These are phyloP conservation scores for Laticauda colubrina DNA, from an alignment of 2,113 vertebrate species.

Conservation along the genomic window DNA sequence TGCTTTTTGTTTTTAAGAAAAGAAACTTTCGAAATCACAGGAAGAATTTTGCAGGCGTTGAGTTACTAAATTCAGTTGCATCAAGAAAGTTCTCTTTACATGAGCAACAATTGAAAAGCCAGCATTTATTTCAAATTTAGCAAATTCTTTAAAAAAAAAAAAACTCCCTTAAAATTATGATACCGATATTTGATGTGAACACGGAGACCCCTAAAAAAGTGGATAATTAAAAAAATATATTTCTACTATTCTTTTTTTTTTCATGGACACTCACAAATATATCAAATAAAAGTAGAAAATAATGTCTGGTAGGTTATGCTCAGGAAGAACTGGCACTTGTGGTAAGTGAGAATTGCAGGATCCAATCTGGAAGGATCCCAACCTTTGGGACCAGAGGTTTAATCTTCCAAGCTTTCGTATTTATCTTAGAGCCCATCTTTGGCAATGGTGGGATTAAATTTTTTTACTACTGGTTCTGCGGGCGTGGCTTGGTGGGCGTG, in stretches of 20 bases:
- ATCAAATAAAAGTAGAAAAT: neutral
- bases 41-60: neutral
- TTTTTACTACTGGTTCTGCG: no score
- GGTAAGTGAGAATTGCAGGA: neutral
- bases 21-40: neutral
- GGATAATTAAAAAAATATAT: neutral
- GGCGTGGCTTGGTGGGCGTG: no score
- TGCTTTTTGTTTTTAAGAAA: neutral
- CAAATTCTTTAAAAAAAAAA: neutral
- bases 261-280: neutral
- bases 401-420: no score
- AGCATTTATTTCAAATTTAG: neutral
- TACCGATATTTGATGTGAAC: neutral
- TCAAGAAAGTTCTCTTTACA: neutral
- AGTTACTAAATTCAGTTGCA: neutral
- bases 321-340: neutral
- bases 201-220: neutral
- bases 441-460: no score
- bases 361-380: no score
- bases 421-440: no score
- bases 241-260: neutral
- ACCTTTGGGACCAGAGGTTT: no score
- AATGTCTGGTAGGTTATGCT: neutral
- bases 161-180: neutral
- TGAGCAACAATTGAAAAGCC: neutral